These are phyloP conservation scores for Nettapus auritus DNA, from an alignment of 2,113 vertebrate species.

Conservation along the genomic window DNA sequence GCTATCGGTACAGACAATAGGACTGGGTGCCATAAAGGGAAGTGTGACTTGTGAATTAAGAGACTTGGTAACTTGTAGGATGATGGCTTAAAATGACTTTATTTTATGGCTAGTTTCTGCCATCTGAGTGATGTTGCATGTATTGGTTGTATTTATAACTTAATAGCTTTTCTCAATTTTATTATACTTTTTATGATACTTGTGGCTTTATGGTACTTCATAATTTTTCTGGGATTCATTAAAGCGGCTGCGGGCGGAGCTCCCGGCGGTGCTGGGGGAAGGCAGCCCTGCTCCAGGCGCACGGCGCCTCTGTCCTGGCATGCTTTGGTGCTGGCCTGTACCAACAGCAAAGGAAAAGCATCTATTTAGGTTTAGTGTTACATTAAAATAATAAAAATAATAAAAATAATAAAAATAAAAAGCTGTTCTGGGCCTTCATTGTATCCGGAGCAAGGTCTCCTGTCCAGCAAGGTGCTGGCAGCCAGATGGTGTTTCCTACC, in stretches of 20 bases:
- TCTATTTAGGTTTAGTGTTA: not conserved
- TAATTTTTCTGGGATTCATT: slow-evolving; percentile 78
- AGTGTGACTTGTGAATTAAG: slow-evolving; percentile 68
- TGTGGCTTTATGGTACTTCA: slow-evolving; percentile 79
- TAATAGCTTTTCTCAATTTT: slow-evolving; percentile 82
- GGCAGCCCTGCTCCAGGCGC: not conserved
- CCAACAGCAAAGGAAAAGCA: not conserved
- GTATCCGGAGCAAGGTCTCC: too few relatives aligned
- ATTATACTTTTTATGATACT: slow-evolving; percentile 80
- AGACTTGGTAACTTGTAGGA: slow-evolving; percentile 76
- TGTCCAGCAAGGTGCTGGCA: too few relatives aligned
- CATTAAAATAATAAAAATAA: not conserved
- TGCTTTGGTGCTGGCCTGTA: not conserved
- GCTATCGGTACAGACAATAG: not conserved
- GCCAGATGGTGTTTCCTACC: rapidly evolving
- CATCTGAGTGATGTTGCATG: slow-evolving; percentile 76
- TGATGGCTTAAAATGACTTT: slow-evolving; percentile 68
- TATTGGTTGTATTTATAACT: slow-evolving; percentile 82
- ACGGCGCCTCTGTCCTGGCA: not conserved
- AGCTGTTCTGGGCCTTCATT: rapidly evolving
- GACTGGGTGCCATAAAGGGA: slow-evolving; percentile 33
- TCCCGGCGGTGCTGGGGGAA: not conserved
- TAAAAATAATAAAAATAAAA: too few relatives aligned
- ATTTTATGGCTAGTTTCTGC: slow-evolving; percentile 77
- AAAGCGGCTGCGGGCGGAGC: slow-evolving; percentile 72